These are phyloP conservation scores for Athetis lepigone DNA, from an alignment of 2,888 invertebrate genomes.

Conservation along the genomic window DNA sequence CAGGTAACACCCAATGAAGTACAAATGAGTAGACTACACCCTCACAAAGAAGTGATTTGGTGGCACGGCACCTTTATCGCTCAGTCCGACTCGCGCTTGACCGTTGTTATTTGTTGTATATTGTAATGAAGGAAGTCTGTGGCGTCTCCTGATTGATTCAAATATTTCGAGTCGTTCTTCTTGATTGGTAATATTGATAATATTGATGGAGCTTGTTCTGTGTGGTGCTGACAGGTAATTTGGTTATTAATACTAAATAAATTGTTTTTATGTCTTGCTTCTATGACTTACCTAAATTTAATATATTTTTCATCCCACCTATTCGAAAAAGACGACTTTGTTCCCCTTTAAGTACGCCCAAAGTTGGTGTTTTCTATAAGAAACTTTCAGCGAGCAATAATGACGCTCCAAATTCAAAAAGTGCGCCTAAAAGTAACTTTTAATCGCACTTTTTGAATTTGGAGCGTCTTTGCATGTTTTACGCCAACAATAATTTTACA, in stretches of 20 bases:
- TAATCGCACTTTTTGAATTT: too few species aligned
- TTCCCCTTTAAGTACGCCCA: too few species aligned
- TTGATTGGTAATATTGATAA: slow-evolving; percentile 30
- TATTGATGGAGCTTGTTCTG: background rate
- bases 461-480: too few species aligned
- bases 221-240: slow-evolving; percentile 11
- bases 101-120: slow-evolving; percentile 1
- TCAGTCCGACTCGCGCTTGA: background rate
- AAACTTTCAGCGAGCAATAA: too few species aligned
- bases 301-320: too few species aligned
- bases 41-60: background rate
- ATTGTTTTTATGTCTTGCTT: background rate
- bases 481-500: too few species aligned
- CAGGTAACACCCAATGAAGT: too few species aligned
- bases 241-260: background rate
- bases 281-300: background rate
- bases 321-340: too few species aligned
- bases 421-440: too few species aligned
- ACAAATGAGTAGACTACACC: too few species aligned
- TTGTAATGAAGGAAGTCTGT: slow-evolving; percentile 35
- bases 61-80: background rate
- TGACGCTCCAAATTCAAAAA: too few species aligned
- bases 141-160: slow-evolving; percentile 35
- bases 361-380: too few species aligned
- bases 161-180: slow-evolving; percentile 18